Percentiles rank a stretch among this genome's conserved stretches.
Evolutionary conservation across 2,113 vertebrate genomes (phyloP).

Genomic region (Tringa solitaria): DNA sequence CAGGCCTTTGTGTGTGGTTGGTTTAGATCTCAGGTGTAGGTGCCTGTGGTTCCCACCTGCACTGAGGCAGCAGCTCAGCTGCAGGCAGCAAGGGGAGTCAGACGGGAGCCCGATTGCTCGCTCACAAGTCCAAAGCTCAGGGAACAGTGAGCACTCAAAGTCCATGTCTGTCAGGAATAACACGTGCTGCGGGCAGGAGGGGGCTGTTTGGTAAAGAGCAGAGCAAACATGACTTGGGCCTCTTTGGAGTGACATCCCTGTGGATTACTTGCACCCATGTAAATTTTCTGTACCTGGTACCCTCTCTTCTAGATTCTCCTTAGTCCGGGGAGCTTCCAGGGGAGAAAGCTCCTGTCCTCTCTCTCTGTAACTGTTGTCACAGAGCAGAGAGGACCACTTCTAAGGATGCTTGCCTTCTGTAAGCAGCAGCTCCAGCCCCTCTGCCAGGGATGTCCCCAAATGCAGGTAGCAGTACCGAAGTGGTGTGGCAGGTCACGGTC

Average conservation of each 20-base stretch:
- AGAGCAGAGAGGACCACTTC: background rate
- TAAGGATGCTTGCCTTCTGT: background rate
- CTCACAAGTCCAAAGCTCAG: background rate
- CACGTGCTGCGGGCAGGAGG: background rate
- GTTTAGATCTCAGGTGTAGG: background rate
- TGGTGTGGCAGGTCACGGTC: background rate
- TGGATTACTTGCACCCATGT: background rate
- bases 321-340: background rate
- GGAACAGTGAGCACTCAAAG: background rate
- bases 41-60: fast-evolving
- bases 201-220: background rate
- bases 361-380: background rate
- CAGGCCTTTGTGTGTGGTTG: background rate
- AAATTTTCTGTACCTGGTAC: background rate
- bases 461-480: background rate
- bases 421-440: background rate
- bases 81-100: background rate
- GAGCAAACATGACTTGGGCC: background rate
- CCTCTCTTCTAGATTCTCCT: background rate
- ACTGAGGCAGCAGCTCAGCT: background rate
- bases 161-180: background rate
- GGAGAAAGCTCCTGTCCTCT: background rate
- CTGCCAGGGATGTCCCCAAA: background rate
- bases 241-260: background rate
- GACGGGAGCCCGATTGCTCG: background rate